A percentile compares a stretch with the other conserved stretches of the same genome.
phyloP scores from a whole-genome alignment of 1,140 invertebrate genomes.

The Dendroctonus ponderosae region DNA sequence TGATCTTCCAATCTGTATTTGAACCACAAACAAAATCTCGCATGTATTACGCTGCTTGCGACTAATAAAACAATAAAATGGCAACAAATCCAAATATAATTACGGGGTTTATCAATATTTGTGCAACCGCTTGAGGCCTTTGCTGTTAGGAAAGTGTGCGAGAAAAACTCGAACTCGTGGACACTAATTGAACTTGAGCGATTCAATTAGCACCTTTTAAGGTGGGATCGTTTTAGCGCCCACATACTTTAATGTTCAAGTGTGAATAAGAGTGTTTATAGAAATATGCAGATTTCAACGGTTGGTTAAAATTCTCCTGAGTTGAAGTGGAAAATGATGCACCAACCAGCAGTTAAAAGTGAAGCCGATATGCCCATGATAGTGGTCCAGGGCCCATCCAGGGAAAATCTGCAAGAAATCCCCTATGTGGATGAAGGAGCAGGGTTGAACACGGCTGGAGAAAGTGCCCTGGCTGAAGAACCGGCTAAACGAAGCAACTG shows the following conservation, averaged over 20 bases:
- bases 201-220: too few species aligned
- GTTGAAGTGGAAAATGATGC: too few species aligned
- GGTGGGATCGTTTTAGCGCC: too few species aligned
- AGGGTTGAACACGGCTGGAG: background rate
- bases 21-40: background rate
- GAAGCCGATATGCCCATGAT: constrained; percentile 32
- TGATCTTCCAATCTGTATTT: background rate
- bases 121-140: background rate
- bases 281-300: too few species aligned
- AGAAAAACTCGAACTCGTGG: too few species aligned
- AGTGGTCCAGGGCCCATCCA: constrained; percentile 28
- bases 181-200: too few species aligned
- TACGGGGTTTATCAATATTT: constrained; percentile 11
- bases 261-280: too few species aligned
- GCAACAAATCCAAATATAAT: constrained; percentile 2
- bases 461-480: background rate
- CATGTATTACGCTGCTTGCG: constrained; percentile 3
- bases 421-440: constrained; percentile 17
- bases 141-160: too few species aligned
- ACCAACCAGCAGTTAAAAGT: too few species aligned
- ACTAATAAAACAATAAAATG: constrained; percentile 16
- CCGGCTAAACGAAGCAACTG: constrained; percentile 15
- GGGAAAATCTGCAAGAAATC: constrained; percentile 26
- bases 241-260: too few species aligned
- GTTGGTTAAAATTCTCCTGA: too few species aligned